Evolutionary conservation across 2,888 invertebrate species (phyloP).

Genomic region (Sphaerophoria rueppellii): DNA sequence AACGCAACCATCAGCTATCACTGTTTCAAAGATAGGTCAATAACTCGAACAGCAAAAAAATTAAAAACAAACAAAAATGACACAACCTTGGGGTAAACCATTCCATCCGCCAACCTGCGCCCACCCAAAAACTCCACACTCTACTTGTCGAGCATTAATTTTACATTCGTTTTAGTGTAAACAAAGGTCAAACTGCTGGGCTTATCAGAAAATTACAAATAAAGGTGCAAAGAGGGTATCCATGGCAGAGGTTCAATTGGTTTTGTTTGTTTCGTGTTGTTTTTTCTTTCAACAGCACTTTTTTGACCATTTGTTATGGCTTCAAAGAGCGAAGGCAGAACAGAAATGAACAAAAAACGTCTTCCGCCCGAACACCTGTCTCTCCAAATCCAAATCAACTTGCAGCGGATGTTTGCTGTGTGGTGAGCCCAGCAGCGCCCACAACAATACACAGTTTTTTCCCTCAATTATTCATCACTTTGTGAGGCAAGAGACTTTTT

Average conservation of each 20-base stretch:
- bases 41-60: slow-evolving; percentile 2
- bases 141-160: no score
- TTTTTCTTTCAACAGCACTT: not conserved
- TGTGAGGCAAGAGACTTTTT: slow-evolving; percentile 4
- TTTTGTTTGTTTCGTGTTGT: slow-evolving; percentile 3
- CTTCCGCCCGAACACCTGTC: slow-evolving; percentile 41
- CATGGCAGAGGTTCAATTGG: not conserved
- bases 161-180: slow-evolving; percentile 3
- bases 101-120: no score
- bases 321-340: not conserved
- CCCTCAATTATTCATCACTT: slow-evolving; percentile 49
- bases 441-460: slow-evolving; percentile 41
- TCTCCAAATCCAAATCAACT: slow-evolving; percentile 10
- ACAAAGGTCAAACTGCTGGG: slow-evolving; percentile 13
- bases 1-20: not conserved
- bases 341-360: not conserved
- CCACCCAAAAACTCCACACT: not conserved
- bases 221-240: not conserved
- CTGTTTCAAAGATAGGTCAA: slow-evolving; percentile 17
- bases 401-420: slow-evolving; percentile 54
- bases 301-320: slow-evolving; percentile 13
- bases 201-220: not conserved
- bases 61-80: not conserved
- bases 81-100: slow-evolving; percentile 16
- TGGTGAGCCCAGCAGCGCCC: slow-evolving; percentile 52